Base-by-base conservation (phyloP, 64 coral and sea anemone species). In the Stichodactyla helianthus region DNA sequence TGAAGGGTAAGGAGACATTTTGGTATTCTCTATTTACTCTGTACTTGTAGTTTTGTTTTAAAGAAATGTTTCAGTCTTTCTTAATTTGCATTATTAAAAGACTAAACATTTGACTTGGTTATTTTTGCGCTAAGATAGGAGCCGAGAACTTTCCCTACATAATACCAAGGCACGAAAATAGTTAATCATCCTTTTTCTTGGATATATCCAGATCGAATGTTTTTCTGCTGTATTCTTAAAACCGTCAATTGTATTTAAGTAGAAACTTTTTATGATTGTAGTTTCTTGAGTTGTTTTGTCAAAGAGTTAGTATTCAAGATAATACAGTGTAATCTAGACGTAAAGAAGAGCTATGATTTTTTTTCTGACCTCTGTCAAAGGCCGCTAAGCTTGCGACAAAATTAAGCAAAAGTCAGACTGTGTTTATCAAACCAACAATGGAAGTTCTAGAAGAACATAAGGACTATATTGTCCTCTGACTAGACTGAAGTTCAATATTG, bases 31-130 rank as follows among this genome's bases (percentile, higher is more conserved):
- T 74, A 74, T 74, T 74, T 31, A 74, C 68, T 74, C 23, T 74
- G 25, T 74, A 27, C 12, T n/a, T 74, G 8, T 74, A 74, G 26
- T 35, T 13, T 87, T 81, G 4, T 51, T 59, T 87, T 50, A 28
- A 50, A 61, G 9, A 18, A 51, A 53, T 59, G 53, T 60, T 84
- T 63, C 25, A 16, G 27, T 53, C 25, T 63, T 31, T 63, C 17
- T 7, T 27, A 25, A 92, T 92, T 92, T 87, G 85, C 90, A 92
- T 87, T 60, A 17, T n/a, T 51, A 53, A 59, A 79, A 91, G 89
- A 91, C 89, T 79, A 91, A 91, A 91, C 84, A 86, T 53, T 90
- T 35, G 60, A n/a, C 35, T 82, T 57, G 2, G 17, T 54, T 82
- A 81, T 81, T 82, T 53, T 84, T 51, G 31, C 27, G 28, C 57